Percentiles rank a stretch among this genome's conserved stretches.
phyloP scores from a whole-genome alignment of 35 echinoderm and acorn worm genomes.

The Apostichopus californicus region DNA sequence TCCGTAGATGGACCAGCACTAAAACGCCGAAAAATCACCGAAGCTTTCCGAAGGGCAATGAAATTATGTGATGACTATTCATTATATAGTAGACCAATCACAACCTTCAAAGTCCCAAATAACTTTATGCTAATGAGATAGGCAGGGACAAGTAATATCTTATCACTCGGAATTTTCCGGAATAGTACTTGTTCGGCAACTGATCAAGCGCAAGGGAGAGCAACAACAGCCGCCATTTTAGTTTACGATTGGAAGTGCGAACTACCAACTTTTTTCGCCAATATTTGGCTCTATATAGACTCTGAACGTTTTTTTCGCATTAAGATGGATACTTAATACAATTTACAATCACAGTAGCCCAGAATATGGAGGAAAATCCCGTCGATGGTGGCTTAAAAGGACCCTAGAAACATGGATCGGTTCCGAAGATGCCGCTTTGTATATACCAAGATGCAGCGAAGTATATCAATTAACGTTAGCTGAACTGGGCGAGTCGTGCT shows the following conservation, averaged over 20 bases:
- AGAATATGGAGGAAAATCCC: slow-evolving; percentile 65
- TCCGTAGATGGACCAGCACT: slow-evolving; percentile 56
- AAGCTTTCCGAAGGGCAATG: slow-evolving; percentile 62
- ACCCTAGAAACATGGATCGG: slow-evolving; percentile 64
- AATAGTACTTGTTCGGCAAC: slow-evolving; percentile 93
- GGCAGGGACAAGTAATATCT: slow-evolving; percentile 83
- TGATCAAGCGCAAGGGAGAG: slow-evolving; percentile 99
- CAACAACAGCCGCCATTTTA: slow-evolving; percentile 99
- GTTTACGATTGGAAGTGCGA: slow-evolving; percentile 66
- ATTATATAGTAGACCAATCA: slow-evolving; percentile 60
- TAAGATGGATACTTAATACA: slow-evolving; percentile 64
- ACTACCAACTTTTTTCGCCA: slow-evolving; percentile 70
- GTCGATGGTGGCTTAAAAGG: slow-evolving; percentile 51
- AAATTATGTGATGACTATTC: slow-evolving; percentile 62
- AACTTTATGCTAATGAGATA: slow-evolving; percentile 79
- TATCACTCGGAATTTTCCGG: slow-evolving; percentile 95
- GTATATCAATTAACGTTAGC: slow-evolving; percentile 58
- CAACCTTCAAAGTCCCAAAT: slow-evolving; percentile 40
- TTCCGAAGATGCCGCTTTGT: slow-evolving; percentile 83
- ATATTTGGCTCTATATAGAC: slow-evolving; percentile 74
- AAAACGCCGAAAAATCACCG: slow-evolving; percentile 62
- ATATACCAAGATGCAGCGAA: slow-evolving; percentile 76
- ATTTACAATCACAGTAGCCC: slow-evolving; percentile 43
- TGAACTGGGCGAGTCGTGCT: slow-evolving; percentile 62
- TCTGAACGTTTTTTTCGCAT: slow-evolving; percentile 55